These are phyloP conservation scores for Micromesistius poutassou DNA, from an alignment of 2,797 vertebrate species.

Conservation along the genomic window DNA sequence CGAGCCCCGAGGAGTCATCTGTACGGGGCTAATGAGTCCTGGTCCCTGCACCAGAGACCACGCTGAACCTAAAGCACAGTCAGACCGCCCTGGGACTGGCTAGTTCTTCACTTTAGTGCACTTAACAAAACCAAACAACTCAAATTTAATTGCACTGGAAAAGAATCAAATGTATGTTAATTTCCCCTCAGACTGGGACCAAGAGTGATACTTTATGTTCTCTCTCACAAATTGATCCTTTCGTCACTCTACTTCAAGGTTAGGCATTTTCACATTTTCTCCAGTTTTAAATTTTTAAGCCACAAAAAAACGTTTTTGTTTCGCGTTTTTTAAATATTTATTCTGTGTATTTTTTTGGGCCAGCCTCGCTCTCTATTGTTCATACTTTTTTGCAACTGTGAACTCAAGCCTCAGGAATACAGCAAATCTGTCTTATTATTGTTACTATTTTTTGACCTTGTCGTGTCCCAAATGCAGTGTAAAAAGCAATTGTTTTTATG, in stretches of 20 bases:
- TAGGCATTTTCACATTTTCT: background rate
- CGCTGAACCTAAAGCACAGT: background rate
- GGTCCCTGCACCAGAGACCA: background rate
- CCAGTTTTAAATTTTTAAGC: background rate
- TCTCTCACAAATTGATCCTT: background rate
- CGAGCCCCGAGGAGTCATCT: background rate
- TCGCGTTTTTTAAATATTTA: background rate
- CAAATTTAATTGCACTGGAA: background rate
- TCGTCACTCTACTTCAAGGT: background rate
- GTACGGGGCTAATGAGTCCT: background rate
- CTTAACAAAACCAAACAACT: background rate
- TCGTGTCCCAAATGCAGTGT: background rate
- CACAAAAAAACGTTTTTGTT: background rate
- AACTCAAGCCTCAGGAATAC: background rate
- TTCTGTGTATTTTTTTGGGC: background rate
- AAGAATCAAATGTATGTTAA: background rate
- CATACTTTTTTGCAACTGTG: no score
- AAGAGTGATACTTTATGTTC: background rate
- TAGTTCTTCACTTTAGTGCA: background rate
- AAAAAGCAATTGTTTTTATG: no score
- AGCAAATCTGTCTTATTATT: background rate
- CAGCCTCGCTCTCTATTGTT: background rate
- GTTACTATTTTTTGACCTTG: background rate
- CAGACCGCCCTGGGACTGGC: background rate
- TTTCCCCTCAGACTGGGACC: background rate